Percentiles rank a stretch among this genome's conserved stretches.
Evolutionary conservation across 2,113 vertebrate genomes (phyloP).

Genomic region (Electrona antarctica): DNA sequence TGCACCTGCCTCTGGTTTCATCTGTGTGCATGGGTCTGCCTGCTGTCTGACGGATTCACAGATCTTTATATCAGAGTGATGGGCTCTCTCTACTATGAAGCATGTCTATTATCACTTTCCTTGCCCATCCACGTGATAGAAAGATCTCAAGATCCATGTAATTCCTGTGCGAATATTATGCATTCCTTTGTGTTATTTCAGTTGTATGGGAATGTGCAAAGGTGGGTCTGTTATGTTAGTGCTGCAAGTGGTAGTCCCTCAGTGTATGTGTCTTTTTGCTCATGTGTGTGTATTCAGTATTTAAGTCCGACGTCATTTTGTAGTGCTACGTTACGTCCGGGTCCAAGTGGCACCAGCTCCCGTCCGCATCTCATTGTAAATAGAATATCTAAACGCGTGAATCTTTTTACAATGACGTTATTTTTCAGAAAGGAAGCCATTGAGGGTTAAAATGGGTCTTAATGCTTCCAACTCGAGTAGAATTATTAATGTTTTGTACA

Average conservation of each 20-base stretch:
- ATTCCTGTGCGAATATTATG: conserved; percentile 6
- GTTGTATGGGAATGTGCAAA: conserved; percentile 4
- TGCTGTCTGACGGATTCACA: conserved; percentile 40
- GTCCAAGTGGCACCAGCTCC: no score
- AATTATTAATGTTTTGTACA: no score
- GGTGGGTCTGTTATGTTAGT: conserved; percentile 13
- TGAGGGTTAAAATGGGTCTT: no score
- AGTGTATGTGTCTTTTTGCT: conserved; percentile 8
- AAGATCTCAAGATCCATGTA: conserved; percentile 51
- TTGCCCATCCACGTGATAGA: conserved; percentile 30
- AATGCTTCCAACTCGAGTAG: no score
- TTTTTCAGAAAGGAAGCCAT: no score
- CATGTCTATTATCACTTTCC: not conserved
- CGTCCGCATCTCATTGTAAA: no score
- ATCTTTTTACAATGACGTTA: no score
- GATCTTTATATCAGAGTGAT: conserved; percentile 54
- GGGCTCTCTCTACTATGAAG: conserved; percentile 7
- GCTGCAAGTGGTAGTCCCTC: not conserved
- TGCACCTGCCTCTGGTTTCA: conserved; percentile 58
- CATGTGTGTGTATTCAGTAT: not conserved
- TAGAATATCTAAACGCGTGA: no score
- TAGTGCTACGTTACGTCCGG: not conserved
- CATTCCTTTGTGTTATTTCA: conserved; percentile 23
- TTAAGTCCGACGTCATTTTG: not conserved
- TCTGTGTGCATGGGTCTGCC: conserved; percentile 52